Base-by-base conservation (phyloP, 2,797 vertebrate species). In the Eupleurogrammus muticus region DNA sequence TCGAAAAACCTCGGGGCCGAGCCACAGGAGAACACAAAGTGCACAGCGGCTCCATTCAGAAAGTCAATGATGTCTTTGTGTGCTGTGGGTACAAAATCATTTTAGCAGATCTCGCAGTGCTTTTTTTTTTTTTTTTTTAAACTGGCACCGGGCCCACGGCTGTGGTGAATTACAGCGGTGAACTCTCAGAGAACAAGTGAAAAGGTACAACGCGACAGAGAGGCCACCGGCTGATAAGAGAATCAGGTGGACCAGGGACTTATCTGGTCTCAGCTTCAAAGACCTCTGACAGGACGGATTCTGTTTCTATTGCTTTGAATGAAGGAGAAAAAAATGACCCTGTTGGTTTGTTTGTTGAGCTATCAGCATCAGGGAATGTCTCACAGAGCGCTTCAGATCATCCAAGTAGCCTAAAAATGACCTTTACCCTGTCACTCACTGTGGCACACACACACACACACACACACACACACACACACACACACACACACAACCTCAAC, bases 41-140 rank as follows among this genome's bases (percentile, higher is more conserved):
- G 48, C 59, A 61, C 57, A 62, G 78, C 70, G 56, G 67, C 51
- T 84, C 77, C 34, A 56, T 77, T 87, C 66, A 52, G 58, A 59
- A 74, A 87, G 83, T 92, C 88, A 91, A 90, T 90, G 85, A 82
- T 67, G 79, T 77, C 87, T 92, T 91, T 92, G 91, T 91, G 75
- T 79, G 67, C 84, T 78, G 67, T 32, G 5, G 72, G 77, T 79
- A 82, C 64, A 65, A 80, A 87, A 92, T 90, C 69, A 84, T 92
- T 90, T 87, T 68, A 88, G 53, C 89, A 92, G 89, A 88, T 88
- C 85, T 69, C 56, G 46, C 52, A 67, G 78, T 65, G 28, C n/a
- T n/a, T n/a, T n/a, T n/a, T n/a, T n/a, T n/a, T n/a, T n/a, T n/a
- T n/a, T n/a, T n/a, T n/a, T n/a, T 70, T 70, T 67, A 1, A 73